Evolutionary conservation across 1,140 invertebrate species (phyloP), one percentile per base, ranked within the genome.

Genomic region (Globodera ellingtonae): DNA sequence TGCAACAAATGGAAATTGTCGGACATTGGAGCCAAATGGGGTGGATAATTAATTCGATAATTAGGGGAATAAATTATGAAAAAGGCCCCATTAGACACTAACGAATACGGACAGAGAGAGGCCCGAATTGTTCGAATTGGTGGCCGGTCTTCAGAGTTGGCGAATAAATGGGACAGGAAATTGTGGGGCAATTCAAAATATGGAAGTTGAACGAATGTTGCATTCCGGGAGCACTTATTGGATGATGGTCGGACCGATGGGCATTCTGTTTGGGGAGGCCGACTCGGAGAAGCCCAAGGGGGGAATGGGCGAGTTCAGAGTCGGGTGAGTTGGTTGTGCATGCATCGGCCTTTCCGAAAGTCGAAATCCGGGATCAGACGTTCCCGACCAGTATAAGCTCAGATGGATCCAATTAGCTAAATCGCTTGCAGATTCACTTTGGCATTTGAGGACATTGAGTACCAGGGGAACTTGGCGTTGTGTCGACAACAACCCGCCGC

Each of bases 241-340:
- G 48, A 62, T 70, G 24, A 44, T 70, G 67, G 52, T 72, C 44
- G 52, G 78, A 8, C 21, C 24, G 47, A 79, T 47, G 47, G 80
- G 80, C 7, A 79, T 79, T n/a, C 62, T 80, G 66, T 47, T 81
- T 24, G 79, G 56, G 8, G 48, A 65, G 4, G 67, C 80, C 6
- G 66, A 79, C 35, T 47, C 79, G 6, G 46, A 56, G 18, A 84
- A 85, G 66, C 83, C 83, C 10, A 83, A 73, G 46, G 81, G 79
- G 59, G 83, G 83, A 35, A 80, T 52, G 18, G 83, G 83, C 47
- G 84, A 84, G 66, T 83, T 82, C 69, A 80, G 52, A 21, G 73
- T 81, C 15, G 70, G 44, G 35, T 35, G 76, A 5, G 81, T 65
- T 35, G 35, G 44, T 44, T 80, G 65, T 65, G 67, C 15, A 35